Base-by-base conservation (phyloP, 2,797 vertebrate genomes). In the Fistularia commersonii region DNA sequence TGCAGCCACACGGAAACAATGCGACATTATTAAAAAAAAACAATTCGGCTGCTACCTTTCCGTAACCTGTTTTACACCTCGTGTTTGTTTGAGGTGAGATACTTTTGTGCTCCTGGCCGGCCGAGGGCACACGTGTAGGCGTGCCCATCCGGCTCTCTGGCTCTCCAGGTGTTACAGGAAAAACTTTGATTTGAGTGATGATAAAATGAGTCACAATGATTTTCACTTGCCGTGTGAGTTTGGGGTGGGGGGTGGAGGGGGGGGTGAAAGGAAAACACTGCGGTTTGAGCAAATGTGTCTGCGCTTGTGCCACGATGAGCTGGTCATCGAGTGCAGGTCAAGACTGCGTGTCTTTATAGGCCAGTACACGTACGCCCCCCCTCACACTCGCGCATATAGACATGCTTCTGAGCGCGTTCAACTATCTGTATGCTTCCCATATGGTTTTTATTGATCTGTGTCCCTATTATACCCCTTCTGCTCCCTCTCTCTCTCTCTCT, bases 401-500 rank as follows among this genome's bases (percentile, higher is more conserved):
- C 0, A 1, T 35, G 13, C 7, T 15, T 3, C 34, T 13, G 12
- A 8, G 33, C 32, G 6, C 15, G 11, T 36, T 15, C 32, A 48
- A 48, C 34, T 2, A 37, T 37, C 11, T 8, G 47, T n/a, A 66
- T 69, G 77, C 77, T 79, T 84, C 67, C 80, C 84, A 86, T 87
- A 83, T 86, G 84, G 61, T 85, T 86, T 83, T 80, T 83, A 85
- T 88, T 81, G 81, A 88, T 86, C 70, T 48, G 1, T 64, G 61
- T 86, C 59, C 73, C 64, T 61, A 57, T 74, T 79, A 66, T 66
- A 58, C 74, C 72, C 73, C 59, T 61, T 40, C 61, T 65, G 60
- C 62, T 67, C 60, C 59, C 62, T 67, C 52, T 51, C 45, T 2
- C 50, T 64, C 59, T 42, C 66, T 64, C 54, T 63, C 38, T 65